Percentiles rank a stretch among this genome's conserved stretches.
Evolutionary conservation across 2,888 invertebrate species (phyloP).

Genomic region (Melitaea athalia): DNA sequence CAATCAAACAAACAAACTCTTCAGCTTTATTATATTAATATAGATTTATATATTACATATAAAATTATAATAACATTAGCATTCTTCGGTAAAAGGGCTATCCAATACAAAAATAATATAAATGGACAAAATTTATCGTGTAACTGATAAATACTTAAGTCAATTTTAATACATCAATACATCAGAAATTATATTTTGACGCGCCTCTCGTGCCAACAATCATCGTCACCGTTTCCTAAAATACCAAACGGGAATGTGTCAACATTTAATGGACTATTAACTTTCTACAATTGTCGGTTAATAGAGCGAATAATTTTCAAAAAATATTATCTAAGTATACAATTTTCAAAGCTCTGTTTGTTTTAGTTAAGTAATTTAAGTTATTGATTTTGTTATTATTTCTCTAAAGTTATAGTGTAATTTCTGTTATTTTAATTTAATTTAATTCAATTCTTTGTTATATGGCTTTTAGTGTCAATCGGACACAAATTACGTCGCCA

Average conservation of each 20-base stretch:
- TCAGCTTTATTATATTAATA: no score
- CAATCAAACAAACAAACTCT: no score
- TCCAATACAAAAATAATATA: no score
- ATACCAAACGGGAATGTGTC: conserved; percentile 54
- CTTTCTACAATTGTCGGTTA: conserved; percentile 52
- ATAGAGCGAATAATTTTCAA: conserved; percentile 42
- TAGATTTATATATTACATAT: no score
- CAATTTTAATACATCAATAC: no score
- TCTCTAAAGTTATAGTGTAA: not conserved
- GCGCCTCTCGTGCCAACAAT: not conserved
- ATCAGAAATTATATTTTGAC: not conserved
- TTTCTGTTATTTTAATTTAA: not conserved
- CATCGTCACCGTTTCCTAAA: conserved; percentile 52
- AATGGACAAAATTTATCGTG: no score
- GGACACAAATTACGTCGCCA: no score
- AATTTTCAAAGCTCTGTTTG: conserved; percentile 16
- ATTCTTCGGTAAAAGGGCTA: no score
- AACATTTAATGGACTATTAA: conserved; percentile 71
- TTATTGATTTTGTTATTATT: not conserved
- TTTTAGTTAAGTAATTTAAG: conserved; percentile 8
- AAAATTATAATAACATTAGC: no score
- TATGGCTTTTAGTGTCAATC: no score
- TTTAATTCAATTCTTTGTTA: no score
- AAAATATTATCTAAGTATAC: conserved; percentile 8
- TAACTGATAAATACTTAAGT: no score